Evolutionary conservation across 35 echinoderm and acorn worm species (phyloP).

Genomic region (Hemicentrotus pulcherrimus): DNA sequence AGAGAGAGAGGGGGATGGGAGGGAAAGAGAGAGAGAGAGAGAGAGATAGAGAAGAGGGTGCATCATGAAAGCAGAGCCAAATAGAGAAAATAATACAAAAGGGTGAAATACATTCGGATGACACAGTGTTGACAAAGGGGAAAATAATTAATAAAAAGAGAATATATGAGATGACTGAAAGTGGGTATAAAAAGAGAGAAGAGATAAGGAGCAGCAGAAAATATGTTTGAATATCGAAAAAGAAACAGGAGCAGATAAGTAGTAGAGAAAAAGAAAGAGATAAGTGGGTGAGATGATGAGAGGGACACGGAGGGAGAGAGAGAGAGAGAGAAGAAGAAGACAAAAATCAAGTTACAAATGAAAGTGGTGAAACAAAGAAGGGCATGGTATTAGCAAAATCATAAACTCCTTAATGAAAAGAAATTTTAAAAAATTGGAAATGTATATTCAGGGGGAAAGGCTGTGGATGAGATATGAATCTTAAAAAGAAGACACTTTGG

Average conservation of each 20-base stretch:
- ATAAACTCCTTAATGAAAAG: not conserved
- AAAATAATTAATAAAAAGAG: not conserved
- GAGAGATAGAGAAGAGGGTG: no score
- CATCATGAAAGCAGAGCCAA: no score
- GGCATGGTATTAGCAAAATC: not conserved
- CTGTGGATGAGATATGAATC: not conserved
- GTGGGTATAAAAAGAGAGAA: not conserved
- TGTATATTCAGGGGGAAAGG: not conserved
- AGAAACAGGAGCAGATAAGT: not conserved
- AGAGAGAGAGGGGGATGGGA: no score
- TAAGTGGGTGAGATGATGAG: not conserved
- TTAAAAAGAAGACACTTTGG: not conserved
- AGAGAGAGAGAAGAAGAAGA: not conserved
- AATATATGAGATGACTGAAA: not conserved
- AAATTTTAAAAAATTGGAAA: not conserved
- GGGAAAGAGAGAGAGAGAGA: no score
- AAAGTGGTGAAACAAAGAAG: not conserved
- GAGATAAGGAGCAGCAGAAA: not conserved
- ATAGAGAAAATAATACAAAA: no score
- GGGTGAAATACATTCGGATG: no score
- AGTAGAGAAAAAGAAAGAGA: not conserved
- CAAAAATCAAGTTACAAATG: not conserved
- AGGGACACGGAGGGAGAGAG: no score
- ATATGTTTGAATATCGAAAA: not conserved
- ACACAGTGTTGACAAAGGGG: not conserved